A percentile compares a stretch with the other conserved stretches of the same genome.
Conservation (phyloP, 2,888 invertebrate species). For the Thysanoteuthis rhombus region DNA sequence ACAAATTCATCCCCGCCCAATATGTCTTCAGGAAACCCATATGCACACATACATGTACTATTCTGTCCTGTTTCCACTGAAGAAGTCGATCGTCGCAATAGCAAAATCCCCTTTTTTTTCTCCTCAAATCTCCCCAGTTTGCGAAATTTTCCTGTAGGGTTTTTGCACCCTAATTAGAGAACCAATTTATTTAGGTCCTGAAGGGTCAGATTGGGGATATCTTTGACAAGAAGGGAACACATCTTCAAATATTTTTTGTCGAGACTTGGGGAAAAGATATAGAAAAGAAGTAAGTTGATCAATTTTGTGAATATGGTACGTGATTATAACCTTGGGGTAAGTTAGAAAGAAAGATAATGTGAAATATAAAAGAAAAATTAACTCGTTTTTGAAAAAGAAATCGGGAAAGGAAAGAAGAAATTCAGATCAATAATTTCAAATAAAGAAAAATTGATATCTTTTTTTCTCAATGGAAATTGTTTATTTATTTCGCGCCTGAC, state of each 20-base stretch:
- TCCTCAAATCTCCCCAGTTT: background rate
- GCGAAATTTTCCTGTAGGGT: background rate
- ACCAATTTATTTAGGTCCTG: background rate
- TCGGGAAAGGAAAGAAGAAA: background rate
- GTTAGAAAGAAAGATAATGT: background rate
- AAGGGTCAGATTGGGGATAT: background rate
- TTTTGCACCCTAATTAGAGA: background rate
- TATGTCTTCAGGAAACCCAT: background rate
- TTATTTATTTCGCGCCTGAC: background rate
- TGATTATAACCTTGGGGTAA: background rate
- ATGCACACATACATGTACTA: background rate
- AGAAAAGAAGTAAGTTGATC: background rate
- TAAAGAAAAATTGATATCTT: background rate
- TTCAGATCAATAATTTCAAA: background rate
- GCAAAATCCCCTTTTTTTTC: background rate
- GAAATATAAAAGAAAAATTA: background rate
- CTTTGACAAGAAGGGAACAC: background rate
- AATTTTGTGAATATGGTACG: slow-evolving; percentile 12
- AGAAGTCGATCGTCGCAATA: background rate
- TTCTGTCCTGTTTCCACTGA: no score
- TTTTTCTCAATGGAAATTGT: background rate
- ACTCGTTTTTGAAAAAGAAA: background rate
- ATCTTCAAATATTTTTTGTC: no score
- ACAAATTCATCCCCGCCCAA: background rate
- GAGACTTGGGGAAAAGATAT: background rate